phyloP scores from a whole-genome alignment of 2,888 invertebrate genomes.

The Tipula confusa region DNA sequence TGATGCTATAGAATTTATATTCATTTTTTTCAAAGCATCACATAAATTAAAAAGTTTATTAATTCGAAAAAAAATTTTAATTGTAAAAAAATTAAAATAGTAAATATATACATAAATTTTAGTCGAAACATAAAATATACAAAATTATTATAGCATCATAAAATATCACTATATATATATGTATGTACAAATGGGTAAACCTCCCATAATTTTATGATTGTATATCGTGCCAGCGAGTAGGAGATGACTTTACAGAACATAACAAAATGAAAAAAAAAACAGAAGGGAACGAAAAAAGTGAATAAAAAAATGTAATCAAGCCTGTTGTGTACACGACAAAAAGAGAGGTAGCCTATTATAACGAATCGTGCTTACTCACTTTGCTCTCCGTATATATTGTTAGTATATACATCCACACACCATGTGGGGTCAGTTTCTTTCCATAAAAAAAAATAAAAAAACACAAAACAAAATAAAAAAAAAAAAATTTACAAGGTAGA shows the following conservation, averaged over 20 bases:
- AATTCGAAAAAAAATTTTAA: conserved; percentile 14
- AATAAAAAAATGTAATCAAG: not conserved
- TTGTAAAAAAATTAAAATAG: not conserved
- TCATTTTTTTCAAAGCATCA: not conserved
- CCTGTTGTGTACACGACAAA: not conserved
- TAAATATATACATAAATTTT: not conserved
- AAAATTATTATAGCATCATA: conserved; percentile 3
- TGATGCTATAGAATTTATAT: not conserved
- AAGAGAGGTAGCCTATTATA: not conserved
- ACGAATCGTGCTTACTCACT: not conserved
- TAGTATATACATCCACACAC: too few species aligned
- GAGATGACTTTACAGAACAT: not conserved
- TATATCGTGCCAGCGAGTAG: not conserved
- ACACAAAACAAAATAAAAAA: not conserved
- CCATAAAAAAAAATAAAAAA: not conserved
- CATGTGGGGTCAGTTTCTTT: conserved; percentile 29
- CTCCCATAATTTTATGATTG: not conserved
- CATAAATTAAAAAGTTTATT: conserved; percentile 20
- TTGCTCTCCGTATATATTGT: not conserved
- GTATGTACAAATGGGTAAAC: conserved; percentile 13
- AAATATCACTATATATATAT: not conserved
- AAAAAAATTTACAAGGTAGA: conserved; percentile 29
- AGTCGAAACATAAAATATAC: not conserved
- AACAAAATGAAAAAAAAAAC: too few species aligned
- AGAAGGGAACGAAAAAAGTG: not conserved